These are phyloP conservation scores for Scolopax mira DNA, from an alignment of 2,113 vertebrate species.

Conservation along the genomic window DNA sequence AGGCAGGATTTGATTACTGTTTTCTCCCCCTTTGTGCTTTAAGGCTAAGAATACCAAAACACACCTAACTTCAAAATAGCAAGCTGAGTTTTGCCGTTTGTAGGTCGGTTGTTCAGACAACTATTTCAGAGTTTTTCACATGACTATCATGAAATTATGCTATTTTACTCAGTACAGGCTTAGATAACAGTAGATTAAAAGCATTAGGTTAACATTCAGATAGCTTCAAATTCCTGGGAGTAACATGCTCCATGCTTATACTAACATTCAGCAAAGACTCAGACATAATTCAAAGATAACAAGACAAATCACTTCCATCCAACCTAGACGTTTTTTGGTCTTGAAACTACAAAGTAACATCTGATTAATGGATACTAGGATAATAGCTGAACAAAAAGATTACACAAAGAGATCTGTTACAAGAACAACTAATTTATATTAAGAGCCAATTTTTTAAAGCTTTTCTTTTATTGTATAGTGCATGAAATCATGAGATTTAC, in stretches of 20 bases:
- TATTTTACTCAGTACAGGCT: neutral
- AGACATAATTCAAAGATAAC: fast-evolving
- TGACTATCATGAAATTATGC: neutral
- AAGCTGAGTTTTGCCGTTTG: neutral
- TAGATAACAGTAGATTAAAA: neutral
- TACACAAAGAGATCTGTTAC: neutral
- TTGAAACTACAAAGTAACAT: neutral
- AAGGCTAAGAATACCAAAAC: neutral
- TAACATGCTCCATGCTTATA: fast-evolving
- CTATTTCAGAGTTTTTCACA: neutral
- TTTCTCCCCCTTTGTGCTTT: neutral
- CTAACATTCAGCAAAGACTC: neutral
- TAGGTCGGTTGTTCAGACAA: neutral
- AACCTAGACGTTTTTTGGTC: neutral
- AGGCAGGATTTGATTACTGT: neutral
- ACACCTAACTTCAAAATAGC: neutral
- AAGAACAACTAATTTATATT: neutral
- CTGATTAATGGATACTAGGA: neutral
- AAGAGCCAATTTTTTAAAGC: neutral
- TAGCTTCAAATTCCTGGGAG: neutral
- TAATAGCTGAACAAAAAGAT: neutral
- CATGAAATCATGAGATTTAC: neutral
- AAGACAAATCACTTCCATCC: neutral
- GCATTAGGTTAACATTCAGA: neutral
- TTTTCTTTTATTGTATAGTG: neutral